phyloP scores from a whole-genome alignment of 2,797 vertebrate species.

The Sphenopsis melanotis region DNA sequence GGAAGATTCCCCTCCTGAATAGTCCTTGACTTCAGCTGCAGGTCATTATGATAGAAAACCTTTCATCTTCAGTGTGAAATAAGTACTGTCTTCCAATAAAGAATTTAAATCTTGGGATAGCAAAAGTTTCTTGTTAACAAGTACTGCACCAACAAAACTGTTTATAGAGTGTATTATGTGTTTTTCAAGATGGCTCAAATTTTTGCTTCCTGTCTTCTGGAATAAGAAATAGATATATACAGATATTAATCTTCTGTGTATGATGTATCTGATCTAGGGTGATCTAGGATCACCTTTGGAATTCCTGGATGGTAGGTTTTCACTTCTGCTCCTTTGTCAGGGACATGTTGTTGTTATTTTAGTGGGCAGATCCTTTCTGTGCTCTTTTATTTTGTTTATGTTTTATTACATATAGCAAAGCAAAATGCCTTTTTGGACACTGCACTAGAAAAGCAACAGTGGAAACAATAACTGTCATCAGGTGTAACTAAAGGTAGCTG shows the following conservation, averaged over 20 bases:
- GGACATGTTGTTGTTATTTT: neutral
- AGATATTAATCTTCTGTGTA: neutral
- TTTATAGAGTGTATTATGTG: neutral
- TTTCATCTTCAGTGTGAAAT: neutral
- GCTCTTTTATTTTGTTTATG: neutral
- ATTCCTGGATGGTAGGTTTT: neutral
- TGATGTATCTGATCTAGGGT: neutral
- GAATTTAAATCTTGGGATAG: neutral
- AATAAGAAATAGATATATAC: neutral
- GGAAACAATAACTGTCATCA: constrained; percentile 30
- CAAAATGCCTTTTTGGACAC: neutral
- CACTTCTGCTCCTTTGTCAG: neutral
- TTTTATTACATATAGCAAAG: neutral
- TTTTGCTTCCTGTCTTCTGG: neutral
- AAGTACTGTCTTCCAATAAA: neutral
- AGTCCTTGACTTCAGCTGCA: neutral
- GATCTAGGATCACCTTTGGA: neutral
- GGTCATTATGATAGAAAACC: neutral
- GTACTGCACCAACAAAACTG: neutral
- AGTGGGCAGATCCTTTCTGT: neutral
- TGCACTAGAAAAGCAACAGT: neutral
- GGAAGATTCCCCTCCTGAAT: neutral
- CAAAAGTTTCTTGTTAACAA: neutral
- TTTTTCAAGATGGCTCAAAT: neutral
- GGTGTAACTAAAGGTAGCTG: neutral